Percentiles rank a stretch among this genome's conserved stretches.
Conservation (phyloP, 2,113 vertebrate species). For the Paratilapia polleni region DNA sequence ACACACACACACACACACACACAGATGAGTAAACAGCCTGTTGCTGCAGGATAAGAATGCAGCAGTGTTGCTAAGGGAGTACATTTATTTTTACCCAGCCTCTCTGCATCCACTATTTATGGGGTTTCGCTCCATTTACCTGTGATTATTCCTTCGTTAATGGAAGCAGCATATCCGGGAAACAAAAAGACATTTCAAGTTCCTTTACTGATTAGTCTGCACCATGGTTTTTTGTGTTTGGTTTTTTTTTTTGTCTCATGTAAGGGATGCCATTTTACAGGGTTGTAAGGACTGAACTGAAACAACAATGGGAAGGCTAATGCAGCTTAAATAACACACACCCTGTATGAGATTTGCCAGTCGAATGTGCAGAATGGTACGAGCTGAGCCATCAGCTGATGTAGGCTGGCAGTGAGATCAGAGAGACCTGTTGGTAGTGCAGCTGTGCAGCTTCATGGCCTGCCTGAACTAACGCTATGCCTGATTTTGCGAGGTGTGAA, state of each 20-base stretch:
- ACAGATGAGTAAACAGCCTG: conserved; percentile 55
- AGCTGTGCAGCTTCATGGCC: no score
- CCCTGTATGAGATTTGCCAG: not conserved
- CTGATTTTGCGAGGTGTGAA: not conserved
- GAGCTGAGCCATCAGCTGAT: not conserved
- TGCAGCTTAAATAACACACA: not conserved
- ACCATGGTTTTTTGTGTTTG: not conserved
- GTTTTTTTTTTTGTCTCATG: not conserved
- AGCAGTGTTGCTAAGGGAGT: conserved; percentile 45
- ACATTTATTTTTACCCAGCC: conserved; percentile 61
- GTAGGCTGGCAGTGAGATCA: not conserved
- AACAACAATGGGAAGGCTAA: not conserved
- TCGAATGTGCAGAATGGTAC: no score
- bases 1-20: not conserved
- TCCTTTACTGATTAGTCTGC: conserved; percentile 18
- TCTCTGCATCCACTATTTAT: conserved; percentile 44
- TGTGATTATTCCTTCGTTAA: conserved; percentile 46
- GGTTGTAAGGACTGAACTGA: not conserved
- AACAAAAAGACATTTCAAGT: conserved; percentile 29
- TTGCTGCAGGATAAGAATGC: conserved; percentile 50
- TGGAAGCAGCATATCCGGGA: conserved; percentile 14
- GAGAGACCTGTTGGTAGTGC: no score
- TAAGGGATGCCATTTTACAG: not conserved
- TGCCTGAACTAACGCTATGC: not conserved
- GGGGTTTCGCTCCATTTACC: conserved; percentile 59